Evolutionary conservation across 2,797 vertebrate genomes (phyloP).

Genomic region (Adrianichthys oophorus): DNA sequence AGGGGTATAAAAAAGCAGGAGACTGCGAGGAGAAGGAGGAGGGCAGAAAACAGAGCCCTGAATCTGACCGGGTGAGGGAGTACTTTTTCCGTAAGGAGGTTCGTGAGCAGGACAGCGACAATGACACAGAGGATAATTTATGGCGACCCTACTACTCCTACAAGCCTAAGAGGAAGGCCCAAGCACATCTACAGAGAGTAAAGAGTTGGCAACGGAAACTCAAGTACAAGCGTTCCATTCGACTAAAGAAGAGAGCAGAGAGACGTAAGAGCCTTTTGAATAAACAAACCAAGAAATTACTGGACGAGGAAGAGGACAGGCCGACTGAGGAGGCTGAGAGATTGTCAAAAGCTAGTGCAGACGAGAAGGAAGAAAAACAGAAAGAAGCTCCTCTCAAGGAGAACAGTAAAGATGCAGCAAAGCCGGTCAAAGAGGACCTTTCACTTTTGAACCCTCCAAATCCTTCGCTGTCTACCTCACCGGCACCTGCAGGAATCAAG

Average conservation of each 20-base stretch:
- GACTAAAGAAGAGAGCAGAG: slow-evolving; percentile 78
- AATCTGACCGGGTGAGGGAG: slow-evolving; percentile 73
- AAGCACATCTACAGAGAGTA: slow-evolving; percentile 76
- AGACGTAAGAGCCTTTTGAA: slow-evolving; percentile 65
- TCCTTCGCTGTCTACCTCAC: slow-evolving; percentile 68
- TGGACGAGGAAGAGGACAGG: slow-evolving; percentile 61
- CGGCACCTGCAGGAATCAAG: slow-evolving; percentile 64
- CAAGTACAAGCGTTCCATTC: slow-evolving; percentile 80
- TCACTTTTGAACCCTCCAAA: slow-evolving; percentile 56
- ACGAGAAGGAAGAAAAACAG: slow-evolving; percentile 30
- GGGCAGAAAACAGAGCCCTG: slow-evolving; percentile 60
- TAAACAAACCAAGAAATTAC: slow-evolving; percentile 67
- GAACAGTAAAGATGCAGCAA: slow-evolving; percentile 48
- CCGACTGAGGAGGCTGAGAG: slow-evolving; percentile 41
- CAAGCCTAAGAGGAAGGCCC: slow-evolving; percentile 87
- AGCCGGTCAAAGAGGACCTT: slow-evolving; percentile 59
- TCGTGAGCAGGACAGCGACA: slow-evolving; percentile 81
- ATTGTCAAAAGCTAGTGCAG: slow-evolving; percentile 29
- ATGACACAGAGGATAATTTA: slow-evolving; percentile 85
- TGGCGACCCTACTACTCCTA: slow-evolving; percentile 93
- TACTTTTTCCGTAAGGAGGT: slow-evolving; percentile 83
- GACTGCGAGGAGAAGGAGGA: slow-evolving; percentile 48
- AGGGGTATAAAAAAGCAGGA: slow-evolving; percentile 33
- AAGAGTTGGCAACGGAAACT: slow-evolving; percentile 84
- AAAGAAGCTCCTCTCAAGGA: slow-evolving; percentile 49